These are phyloP conservation scores for Heliconius himera DNA, from an alignment of 1,140 invertebrate species.

Conservation along the genomic window DNA sequence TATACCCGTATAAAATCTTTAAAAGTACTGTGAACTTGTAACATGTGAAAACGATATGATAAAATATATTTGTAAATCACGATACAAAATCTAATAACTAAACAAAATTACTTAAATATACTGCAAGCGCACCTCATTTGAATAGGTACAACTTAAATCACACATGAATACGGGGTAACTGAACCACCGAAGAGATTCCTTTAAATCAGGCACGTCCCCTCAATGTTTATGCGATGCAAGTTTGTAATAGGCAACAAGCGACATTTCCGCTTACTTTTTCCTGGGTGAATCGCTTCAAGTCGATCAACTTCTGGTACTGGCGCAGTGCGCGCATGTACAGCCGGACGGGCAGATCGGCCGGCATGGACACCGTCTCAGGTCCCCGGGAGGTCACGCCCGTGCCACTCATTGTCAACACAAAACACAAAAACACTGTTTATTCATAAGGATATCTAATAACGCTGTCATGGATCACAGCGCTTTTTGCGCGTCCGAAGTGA, in stretches of 20 bases:
- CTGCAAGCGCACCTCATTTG: constrained; percentile 23
- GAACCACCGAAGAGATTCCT: constrained; percentile 35
- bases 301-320: constrained; percentile 83
- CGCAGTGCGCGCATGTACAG: constrained; percentile 83
- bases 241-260: constrained; percentile 27
- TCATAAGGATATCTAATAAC: constrained; percentile 56
- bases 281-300: constrained; percentile 71
- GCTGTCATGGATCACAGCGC: constrained; percentile 45
- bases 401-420: constrained; percentile 64
- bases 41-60: constrained; percentile 14
- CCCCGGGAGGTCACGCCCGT: constrained; percentile 66
- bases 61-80: constrained; percentile 16
- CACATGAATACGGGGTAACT: constrained; percentile 42
- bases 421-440: constrained; percentile 64
- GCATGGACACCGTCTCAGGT: constrained; percentile 71
- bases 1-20: background rate
- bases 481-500: constrained; percentile 78
- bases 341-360: constrained; percentile 82
- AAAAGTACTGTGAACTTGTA: background rate
- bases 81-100: constrained; percentile 20
- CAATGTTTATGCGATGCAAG: constrained; percentile 41
- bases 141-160: constrained; percentile 35
- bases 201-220: constrained; percentile 36
- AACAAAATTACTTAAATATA: constrained; percentile 27
- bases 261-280: constrained; percentile 75